Base-by-base conservation (phyloP, 2,797 vertebrate species). In the Picus viridis region DNA sequence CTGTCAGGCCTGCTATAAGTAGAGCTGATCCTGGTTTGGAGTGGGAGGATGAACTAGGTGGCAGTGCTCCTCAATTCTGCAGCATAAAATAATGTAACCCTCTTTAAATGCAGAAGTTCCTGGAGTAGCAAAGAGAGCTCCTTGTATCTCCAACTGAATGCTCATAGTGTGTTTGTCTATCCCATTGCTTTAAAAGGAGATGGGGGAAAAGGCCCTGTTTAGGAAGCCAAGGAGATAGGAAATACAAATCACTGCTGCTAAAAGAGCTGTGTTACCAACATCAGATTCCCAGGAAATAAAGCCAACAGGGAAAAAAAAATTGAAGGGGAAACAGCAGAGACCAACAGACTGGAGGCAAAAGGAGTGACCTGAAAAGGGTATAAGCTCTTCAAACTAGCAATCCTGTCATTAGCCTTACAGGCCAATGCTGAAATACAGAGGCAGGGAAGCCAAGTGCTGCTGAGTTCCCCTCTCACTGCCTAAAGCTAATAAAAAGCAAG, bases 1-100 rank as follows among this genome's bases (percentile, higher is more conserved):
- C 95, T 96, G 91, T 95, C 94, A 91, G 91, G 63, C 94, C 75
- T 92, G 89, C 95, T 94, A 92, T 91, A 95, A 95, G 95, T 95
- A 95, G 95, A 95, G 43, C 56, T 59, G 74, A 83, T 94, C 80
- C 90, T 91, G 62, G 69, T 90, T 92, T 70, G 89, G 79, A 94
- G 95, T 95, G 93, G 95, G 93, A 96, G 95, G 92, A 94, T 88
- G 92, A 94, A 94, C 93, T 92, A 95, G 92, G 93, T 93, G 94
- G 95, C 93, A 95, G 87, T 91, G 87, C 91, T 95, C 79, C 69
- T 94, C 94, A 95, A 83, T 61, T 91, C 73, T 92, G 87, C 83
- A 89, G 79, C 85, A 95, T 88, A 93, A 93, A 83, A 74, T 92
- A 92, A 93, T 56, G 58, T 83, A 88, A 90, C 0, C 3, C 59